phyloP scores from a whole-genome alignment of 2,797 vertebrate genomes.

The Mus minutoides region DNA sequence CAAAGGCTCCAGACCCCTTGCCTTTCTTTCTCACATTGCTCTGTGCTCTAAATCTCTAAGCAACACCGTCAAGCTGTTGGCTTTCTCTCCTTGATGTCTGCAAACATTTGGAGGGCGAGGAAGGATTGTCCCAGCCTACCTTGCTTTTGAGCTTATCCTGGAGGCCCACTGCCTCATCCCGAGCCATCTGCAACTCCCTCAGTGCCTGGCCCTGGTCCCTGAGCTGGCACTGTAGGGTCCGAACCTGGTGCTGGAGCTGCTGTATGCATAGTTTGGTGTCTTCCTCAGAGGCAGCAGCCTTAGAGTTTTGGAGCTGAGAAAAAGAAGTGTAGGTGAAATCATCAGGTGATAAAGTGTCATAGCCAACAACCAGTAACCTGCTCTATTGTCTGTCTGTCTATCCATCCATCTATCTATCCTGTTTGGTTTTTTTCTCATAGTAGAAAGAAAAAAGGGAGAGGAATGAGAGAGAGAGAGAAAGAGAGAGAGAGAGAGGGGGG shows the following conservation, averaged over 20 bases:
- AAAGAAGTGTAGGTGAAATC: fast-evolving
- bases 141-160: conserved; percentile 87
- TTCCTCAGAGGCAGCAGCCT: conserved; percentile 67
- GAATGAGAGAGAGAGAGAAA: background rate
- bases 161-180: conserved; percentile 77
- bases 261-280: conserved; percentile 74
- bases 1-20: too few relatives aligned
- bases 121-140: conserved; percentile 76
- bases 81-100: background rate
- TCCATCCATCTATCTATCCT: background rate
- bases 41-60: background rate
- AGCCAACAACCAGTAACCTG: too few relatives aligned
- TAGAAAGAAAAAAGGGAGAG: background rate
- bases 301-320: conserved; percentile 77
- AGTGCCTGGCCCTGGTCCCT: conserved; percentile 82
- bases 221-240: conserved; percentile 85
- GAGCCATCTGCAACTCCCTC: conserved; percentile 53
- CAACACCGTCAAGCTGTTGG: background rate
- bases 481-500: background rate
- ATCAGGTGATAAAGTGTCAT: background rate
- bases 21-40: fast-evolving
- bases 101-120: background rate
- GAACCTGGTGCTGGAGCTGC: conserved; percentile 82
- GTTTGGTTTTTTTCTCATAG: background rate
- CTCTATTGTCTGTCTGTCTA: background rate